Percentiles rank a stretch among this genome's conserved stretches.
Evolutionary conservation across 2,888 invertebrate species (phyloP).

Genomic region (Apoderus coryli): DNA sequence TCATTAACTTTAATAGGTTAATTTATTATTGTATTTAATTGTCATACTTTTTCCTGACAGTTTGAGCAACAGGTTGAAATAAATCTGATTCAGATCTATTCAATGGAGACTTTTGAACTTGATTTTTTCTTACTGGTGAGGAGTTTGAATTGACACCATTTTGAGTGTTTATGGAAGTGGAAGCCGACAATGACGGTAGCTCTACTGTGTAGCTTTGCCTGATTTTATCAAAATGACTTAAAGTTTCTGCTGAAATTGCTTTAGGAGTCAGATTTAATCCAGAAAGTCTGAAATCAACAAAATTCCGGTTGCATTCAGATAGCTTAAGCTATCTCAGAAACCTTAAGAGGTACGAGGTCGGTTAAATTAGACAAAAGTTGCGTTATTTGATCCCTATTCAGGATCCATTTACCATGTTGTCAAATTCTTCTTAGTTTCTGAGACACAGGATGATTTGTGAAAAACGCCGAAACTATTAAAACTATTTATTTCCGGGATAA

Average conservation of each 20-base stretch:
- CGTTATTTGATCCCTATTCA: too few relatives aligned
- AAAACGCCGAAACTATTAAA: too few relatives aligned
- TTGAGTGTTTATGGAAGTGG: conserved; percentile 20
- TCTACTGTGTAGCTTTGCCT: conserved; percentile 26
- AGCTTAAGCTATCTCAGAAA: too few relatives aligned
- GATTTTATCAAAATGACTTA: conserved; percentile 27
- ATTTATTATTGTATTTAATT: conserved; percentile 4
- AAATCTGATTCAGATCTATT: conserved; percentile 26
- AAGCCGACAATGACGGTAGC: conserved; percentile 9
- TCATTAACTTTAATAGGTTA: too few relatives aligned
- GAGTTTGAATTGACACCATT: conserved; percentile 22
- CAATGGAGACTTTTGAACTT: conserved; percentile 22
- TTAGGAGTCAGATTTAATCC: conserved; percentile 28
- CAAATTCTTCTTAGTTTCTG: too few relatives aligned
- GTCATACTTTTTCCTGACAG: conserved; percentile 27
- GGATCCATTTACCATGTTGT: too few relatives aligned
- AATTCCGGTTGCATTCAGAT: conserved; percentile 5
- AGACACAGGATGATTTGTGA: too few relatives aligned
- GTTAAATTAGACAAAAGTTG: too few relatives aligned
- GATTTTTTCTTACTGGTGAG: conserved; percentile 21
- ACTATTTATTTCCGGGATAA: too few relatives aligned
- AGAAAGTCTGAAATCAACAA: conserved; percentile 22
- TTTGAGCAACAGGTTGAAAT: conserved; percentile 22
- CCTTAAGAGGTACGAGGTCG: too few relatives aligned
- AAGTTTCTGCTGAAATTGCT: conserved; percentile 21